Percentiles rank a stretch among this genome's conserved stretches.
These are phyloP conservation scores for Xestobium rufovillosum DNA, from an alignment of 2,888 invertebrate species.

Conservation along the genomic window DNA sequence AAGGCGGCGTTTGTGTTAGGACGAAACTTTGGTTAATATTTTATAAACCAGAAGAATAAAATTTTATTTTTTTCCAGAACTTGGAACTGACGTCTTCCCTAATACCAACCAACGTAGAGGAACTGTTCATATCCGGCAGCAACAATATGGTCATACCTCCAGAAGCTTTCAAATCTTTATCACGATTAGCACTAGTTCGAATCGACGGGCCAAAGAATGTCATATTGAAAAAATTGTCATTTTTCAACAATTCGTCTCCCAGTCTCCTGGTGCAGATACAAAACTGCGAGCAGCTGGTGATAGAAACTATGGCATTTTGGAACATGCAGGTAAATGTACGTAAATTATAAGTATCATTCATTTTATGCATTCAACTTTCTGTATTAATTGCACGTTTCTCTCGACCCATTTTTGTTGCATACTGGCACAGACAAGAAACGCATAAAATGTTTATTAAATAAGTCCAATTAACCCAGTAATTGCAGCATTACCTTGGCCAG, in stretches of 20 bases:
- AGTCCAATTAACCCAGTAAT: too few species aligned
- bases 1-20: too few species aligned
- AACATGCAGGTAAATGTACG: conserved; percentile 46
- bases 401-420: too few species aligned
- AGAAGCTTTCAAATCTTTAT: conserved; percentile 50
- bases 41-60: too few species aligned
- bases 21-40: too few species aligned
- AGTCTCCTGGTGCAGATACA: conserved; percentile 54
- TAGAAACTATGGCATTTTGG: conserved; percentile 58
- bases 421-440: too few species aligned
- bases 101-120: conserved; percentile 52
- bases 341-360: not conserved
- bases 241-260: conserved; percentile 52
- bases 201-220: conserved; percentile 49
- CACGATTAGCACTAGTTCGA: conserved; percentile 49
- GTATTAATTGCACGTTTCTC: too few species aligned
- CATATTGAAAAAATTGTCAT: conserved; percentile 52
- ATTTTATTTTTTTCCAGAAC: conserved; percentile 45
- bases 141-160: conserved; percentile 48
- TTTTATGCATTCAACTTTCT: too few species aligned
- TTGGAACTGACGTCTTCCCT: conserved; percentile 46
- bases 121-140: conserved; percentile 52
- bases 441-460: too few species aligned
- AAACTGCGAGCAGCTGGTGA: conserved; percentile 50
- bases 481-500: too few species aligned